These are phyloP conservation scores for Lagopus muta DNA, from an alignment of 2,113 vertebrate species.

Conservation along the genomic window DNA sequence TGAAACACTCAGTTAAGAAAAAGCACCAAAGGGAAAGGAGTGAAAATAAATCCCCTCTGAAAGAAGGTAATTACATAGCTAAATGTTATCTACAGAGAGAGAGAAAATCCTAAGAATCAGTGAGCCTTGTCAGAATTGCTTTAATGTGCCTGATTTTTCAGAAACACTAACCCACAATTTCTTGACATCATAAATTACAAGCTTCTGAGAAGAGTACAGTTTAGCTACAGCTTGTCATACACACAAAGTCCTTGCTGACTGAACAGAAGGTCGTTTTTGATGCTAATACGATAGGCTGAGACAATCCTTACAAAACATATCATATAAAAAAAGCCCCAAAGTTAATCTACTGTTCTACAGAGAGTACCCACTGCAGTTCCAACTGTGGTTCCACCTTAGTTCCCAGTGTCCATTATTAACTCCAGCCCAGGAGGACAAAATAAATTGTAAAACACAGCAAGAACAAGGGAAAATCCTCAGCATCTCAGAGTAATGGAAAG, in stretches of 20 bases:
- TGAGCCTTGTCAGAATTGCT: neutral
- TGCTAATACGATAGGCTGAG: neutral
- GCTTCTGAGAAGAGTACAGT: conserved; percentile 4
- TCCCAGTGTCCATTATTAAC: neutral
- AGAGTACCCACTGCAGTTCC: neutral
- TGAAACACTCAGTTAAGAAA: conserved; percentile 4
- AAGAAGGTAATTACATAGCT: neutral
- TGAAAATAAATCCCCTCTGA: neutral
- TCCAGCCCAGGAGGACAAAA: neutral
- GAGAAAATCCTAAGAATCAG: neutral
- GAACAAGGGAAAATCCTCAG: neutral
- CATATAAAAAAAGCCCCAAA: neutral
- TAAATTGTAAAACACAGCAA: neutral
- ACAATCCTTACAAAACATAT: neutral
- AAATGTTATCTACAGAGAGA: neutral
- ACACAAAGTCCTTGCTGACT: neutral
- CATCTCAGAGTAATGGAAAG: neutral
- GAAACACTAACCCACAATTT: conserved; percentile 12
- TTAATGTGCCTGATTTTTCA: neutral
- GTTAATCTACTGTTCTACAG: neutral
- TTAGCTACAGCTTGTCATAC: neutral
- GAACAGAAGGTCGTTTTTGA: neutral
- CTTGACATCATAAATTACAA: conserved; percentile 40
- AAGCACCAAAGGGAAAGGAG: neutral
- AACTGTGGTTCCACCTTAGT: neutral